Conservation (phyloP, 2,113 vertebrate species). For the Aspidoscelis tigris region DNA sequence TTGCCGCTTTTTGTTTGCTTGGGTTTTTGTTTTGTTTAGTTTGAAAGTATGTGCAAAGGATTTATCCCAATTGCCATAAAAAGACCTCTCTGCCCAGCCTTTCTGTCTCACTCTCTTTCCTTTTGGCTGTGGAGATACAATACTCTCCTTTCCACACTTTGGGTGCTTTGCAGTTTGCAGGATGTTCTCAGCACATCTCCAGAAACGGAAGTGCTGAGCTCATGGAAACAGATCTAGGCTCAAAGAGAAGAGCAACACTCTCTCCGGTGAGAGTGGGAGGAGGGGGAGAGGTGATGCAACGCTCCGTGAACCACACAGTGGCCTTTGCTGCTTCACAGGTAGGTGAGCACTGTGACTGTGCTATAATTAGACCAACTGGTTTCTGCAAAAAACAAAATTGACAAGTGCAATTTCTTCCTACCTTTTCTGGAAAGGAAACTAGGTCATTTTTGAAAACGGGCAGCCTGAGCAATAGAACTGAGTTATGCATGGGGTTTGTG, state of each 20-base stretch:
- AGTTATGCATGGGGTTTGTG: background rate
- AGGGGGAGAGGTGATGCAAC: slow-evolving; percentile 2
- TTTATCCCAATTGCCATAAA: background rate
- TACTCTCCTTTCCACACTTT: background rate
- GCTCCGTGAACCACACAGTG: slow-evolving; percentile 47
- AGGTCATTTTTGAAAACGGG: slow-evolving; percentile 55
- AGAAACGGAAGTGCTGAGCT: slow-evolving; percentile 55
- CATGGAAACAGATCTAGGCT: slow-evolving; percentile 36
- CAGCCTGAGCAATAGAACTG: background rate
- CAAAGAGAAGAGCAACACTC: fast-evolving
- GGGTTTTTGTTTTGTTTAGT: background rate
- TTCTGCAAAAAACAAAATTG: slow-evolving; percentile 59
- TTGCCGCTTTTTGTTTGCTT: background rate
- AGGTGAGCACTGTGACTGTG: slow-evolving; percentile 35
- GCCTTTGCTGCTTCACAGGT: slow-evolving; percentile 54
- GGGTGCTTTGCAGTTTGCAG: slow-evolving; percentile 12
- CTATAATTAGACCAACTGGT: slow-evolving; percentile 66
- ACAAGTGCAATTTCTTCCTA: slow-evolving; percentile 40
- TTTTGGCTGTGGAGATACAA: background rate
- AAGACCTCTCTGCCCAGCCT: background rate
- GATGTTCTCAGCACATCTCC: slow-evolving; percentile 31
- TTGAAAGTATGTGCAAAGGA: background rate
- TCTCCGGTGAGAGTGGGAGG: background rate
- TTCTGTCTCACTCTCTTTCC: background rate
- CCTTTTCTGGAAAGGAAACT: slow-evolving; percentile 59